Percentiles rank a stretch among this genome's conserved stretches.
Conservation (phyloP, 2,797 vertebrate genomes). For the Accipiter badius region DNA sequence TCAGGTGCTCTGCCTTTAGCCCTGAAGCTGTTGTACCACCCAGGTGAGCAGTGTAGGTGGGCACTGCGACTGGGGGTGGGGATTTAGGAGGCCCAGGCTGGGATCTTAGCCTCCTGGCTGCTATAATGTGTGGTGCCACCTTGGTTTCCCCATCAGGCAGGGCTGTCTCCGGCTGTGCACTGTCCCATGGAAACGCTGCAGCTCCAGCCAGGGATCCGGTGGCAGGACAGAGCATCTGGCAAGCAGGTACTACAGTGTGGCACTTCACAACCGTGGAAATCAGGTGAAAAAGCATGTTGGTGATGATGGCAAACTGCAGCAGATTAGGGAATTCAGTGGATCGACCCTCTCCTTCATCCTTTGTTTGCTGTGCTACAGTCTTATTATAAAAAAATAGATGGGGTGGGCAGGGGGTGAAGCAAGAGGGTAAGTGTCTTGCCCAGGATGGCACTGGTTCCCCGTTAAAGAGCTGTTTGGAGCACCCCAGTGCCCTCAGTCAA, state of each 20-base stretch:
- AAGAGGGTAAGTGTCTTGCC: background rate
- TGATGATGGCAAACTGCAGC: background rate
- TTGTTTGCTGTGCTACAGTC: background rate
- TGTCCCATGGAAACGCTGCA: fast-evolving
- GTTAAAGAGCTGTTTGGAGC: background rate
- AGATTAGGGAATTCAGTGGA: background rate
- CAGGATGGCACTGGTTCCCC: background rate
- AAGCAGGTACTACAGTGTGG: fast-evolving
- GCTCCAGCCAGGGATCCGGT: background rate
- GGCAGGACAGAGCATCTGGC: background rate
- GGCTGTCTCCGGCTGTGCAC: fast-evolving
- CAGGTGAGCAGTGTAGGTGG: background rate
- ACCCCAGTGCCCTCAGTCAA: background rate
- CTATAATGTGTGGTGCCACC: background rate
- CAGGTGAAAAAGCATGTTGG: background rate
- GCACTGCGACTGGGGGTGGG: fast-evolving
- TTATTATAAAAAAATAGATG: background rate
- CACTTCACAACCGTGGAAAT: background rate
- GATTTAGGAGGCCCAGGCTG: background rate
- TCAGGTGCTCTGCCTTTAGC: background rate
- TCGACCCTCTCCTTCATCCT: background rate
- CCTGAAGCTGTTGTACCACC: background rate
- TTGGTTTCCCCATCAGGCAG: background rate
- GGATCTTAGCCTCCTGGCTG: background rate
- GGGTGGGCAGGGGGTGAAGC: background rate